A percentile compares a stretch with the other conserved stretches of the same genome.
Evolutionary conservation across 2,888 invertebrate species (phyloP).

Genomic region (Oligia strigilis): DNA sequence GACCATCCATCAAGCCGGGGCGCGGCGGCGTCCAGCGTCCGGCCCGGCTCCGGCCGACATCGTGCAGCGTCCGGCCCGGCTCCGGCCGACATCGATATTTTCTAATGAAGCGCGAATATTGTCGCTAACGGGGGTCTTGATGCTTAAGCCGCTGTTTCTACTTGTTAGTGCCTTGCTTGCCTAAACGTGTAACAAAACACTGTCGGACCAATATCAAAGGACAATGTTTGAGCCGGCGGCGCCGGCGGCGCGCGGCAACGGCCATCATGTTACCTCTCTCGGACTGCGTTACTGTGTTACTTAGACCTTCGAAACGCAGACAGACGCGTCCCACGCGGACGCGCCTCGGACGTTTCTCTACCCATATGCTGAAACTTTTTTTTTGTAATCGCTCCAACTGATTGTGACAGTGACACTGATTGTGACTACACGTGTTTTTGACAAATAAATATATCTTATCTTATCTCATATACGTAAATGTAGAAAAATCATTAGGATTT

Average conservation of each 20-base stretch:
- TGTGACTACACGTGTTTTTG: too few relatives aligned
- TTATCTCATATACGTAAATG: background rate
- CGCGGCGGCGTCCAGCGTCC: background rate
- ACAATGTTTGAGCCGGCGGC: background rate
- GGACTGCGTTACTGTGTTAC: too few relatives aligned
- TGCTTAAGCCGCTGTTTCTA: constrained; percentile 11
- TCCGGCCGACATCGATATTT: constrained; percentile 26
- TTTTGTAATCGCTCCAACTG: too few relatives aligned
- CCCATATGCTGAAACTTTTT: too few relatives aligned
- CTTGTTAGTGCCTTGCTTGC: background rate
- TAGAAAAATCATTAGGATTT: background rate
- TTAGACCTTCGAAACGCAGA: too few relatives aligned
- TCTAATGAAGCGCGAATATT: constrained; percentile 44
- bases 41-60: constrained; percentile 8
- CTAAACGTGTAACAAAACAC: background rate
- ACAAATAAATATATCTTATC: too few relatives aligned
- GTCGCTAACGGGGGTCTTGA: constrained; percentile 15
- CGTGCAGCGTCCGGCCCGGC: background rate
- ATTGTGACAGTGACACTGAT: too few relatives aligned
- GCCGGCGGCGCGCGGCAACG: background rate
- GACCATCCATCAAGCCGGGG: constrained; percentile 66
- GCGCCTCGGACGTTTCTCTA: too few relatives aligned
- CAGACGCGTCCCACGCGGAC: background rate
- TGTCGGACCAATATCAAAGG: background rate
- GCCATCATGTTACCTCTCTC: background rate